These are phyloP conservation scores for Ondatra zibethicus DNA, from an alignment of 2,113 vertebrate genomes.

Conservation along the genomic window DNA sequence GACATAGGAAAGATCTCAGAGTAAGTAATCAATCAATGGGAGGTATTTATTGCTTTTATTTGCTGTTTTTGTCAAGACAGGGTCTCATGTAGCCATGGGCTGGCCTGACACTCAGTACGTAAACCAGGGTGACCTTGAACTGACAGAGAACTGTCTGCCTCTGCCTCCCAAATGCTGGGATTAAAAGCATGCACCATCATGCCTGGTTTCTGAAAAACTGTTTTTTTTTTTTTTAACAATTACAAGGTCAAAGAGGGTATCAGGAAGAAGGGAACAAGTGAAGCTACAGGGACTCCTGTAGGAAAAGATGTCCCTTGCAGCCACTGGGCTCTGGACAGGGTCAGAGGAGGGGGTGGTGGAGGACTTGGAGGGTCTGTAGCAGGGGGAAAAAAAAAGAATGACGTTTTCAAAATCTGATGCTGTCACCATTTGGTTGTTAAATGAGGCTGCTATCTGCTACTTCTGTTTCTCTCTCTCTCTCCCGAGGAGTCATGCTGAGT, in stretches of 20 bases:
- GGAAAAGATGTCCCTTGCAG: not conserved
- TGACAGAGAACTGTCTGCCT: not conserved
- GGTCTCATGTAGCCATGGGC: too few species aligned
- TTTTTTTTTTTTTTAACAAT: not conserved
- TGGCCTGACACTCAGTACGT: not conserved
- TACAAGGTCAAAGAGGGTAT: conserved; percentile 26
- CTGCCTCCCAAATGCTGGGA: not conserved
- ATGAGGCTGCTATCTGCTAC: not conserved
- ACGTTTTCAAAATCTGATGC: conserved; percentile 29
- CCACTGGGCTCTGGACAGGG: not conserved
- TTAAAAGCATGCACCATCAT: too few species aligned
- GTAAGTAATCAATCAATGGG: too few species aligned
- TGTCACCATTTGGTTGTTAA: conserved; percentile 40
- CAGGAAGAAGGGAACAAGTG: not conserved
- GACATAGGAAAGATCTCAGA: not conserved
- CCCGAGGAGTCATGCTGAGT: conserved; percentile 9
- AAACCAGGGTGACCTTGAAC: not conserved
- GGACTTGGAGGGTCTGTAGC: not conserved
- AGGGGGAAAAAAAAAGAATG: not conserved
- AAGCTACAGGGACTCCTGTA: not conserved
- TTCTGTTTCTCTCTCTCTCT: not conserved
- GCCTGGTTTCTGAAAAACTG: not conserved
- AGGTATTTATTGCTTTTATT: not conserved
- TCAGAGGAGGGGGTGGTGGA: not conserved
- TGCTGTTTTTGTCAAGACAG: not conserved